Base-by-base conservation (phyloP, 2,888 invertebrate species). In the Hypolimnas misippus region DNA sequence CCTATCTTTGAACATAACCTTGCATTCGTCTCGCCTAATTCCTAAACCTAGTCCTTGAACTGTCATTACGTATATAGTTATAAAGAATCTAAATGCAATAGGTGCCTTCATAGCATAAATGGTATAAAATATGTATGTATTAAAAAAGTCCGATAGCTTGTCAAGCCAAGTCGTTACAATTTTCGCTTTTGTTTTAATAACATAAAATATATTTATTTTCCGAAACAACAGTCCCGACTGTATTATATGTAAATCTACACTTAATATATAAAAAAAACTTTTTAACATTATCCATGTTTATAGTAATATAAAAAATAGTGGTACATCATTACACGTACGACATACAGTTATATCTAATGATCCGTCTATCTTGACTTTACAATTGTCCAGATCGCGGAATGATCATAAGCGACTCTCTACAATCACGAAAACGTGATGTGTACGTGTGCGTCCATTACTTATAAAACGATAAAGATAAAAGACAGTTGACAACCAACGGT, bases 301-400 rank as follows among this genome's bases (percentile, higher is more conserved):
- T 25, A 3, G 16, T 25, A 12, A 10, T 38, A 42, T 10, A 42
- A 56, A 31, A 8, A 8, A 21, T 38, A 19, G 19, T 10, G 35
- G 57, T 42, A 14, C 54, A 63, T 86, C 83, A 84, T 88, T 84
- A 84, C 81, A 81, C 78, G 77, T 80, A 71, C 73, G 71, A 70
- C 74, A 73, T 81, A 86, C 84, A 79, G 84, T 83, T 86, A 83
- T 73, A 79, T 79, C 73, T 82, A 81, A 83, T 81, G 78, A 81
- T 76, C 73, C 65, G 73, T 73, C 76, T 71, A 46, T 46, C 25
- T 49, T 49, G 49, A 49, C 14, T 25, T 29, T 29, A 49, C 67
- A 54, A 76, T 74, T 81, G 78, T 76, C 77, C 75, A 73, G 70
- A 71, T 72, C 67, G 63, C 67, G 62, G 62, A 75, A 74, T 67